phyloP scores from a whole-genome alignment of 1,140 invertebrate species.

The Aphelinus certus region DNA sequence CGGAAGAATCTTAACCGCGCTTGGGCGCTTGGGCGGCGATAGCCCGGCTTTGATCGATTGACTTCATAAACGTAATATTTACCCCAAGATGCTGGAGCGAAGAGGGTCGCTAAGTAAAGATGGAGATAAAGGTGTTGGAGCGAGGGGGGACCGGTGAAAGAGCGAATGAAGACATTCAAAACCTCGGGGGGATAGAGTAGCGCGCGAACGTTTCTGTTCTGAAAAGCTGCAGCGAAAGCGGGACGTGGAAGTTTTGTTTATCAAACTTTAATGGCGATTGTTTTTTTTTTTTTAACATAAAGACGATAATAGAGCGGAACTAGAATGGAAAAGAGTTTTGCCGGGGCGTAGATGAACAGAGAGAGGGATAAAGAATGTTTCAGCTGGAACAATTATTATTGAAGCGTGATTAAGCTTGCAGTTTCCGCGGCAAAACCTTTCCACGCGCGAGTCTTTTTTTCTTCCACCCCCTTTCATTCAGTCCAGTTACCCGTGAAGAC shows the following conservation, averaged over 20 bases:
- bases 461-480: neutral
- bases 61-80: constrained; percentile 30
- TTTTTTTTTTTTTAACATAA: constrained; percentile 28
- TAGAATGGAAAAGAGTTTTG: constrained; percentile 9
- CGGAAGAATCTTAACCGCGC: neutral
- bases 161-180: constrained; percentile 30
- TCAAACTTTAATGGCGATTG: constrained; percentile 32
- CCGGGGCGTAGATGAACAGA: neutral
- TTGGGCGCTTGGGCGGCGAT: too few relatives aligned
- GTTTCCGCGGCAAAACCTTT: constrained; percentile 17
- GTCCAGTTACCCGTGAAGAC: too few relatives aligned
- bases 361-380: neutral
- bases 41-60: constrained; percentile 10
- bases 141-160: constrained; percentile 1
- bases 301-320: neutral
- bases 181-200: constrained; percentile 28
- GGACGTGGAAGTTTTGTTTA: constrained; percentile 9
- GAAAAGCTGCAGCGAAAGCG: neutral
- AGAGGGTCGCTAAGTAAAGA: constrained; percentile 31
- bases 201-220: neutral
- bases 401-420: constrained; percentile 21
- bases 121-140: constrained; percentile 27
- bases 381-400: constrained; percentile 21
- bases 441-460: constrained; percentile 17
- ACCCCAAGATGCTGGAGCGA: constrained; percentile 14